Evolutionary conservation across 2,797 vertebrate genomes (phyloP), one percentile per base, ranked within the genome.

Genomic region (Selene dorsalis): DNA sequence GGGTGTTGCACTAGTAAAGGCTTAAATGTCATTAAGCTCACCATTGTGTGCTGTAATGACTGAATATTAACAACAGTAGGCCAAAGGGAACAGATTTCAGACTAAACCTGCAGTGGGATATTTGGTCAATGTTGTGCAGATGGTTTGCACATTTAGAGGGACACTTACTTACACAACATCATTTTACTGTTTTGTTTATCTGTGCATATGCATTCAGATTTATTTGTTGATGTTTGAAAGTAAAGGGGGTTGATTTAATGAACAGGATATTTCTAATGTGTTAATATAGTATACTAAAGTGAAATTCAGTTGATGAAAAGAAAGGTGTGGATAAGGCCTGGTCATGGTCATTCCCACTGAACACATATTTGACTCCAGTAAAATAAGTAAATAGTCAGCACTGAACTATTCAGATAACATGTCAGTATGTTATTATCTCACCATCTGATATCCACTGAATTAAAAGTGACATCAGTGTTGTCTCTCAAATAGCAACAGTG

Each of bases 1-100:
- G 81, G 87, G 88, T 86, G 84, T 85, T 89, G 86, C 47, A 67
- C 82, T 65, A 72, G 47, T 68, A 53, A 53, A 52, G 76, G 81
- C 74, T 91, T 88, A 86, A 77, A 85, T 79, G 73, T 84, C 68
- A 88, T 86, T 80, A 81, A 62, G 55, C 24, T 76, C 57, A 59
- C 45, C 10, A 77, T 85, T 90, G 82, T 84, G 14, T 11, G 24
- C 22, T 16, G 61, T 74, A 77, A 83, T 80, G 55, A 79, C 57
- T 59, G 62, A 73, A 52, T 68, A 61, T 59, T 53, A 59, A 67
- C 2, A 1, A 35, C 55, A 45, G 14, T 7, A 28, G 53, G 68
- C 32, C 38, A 68, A 80, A 52, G n/a, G 39, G 28, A 72, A 74
- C 16, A 52, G 65, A 74, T 69, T 79, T 75, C 32, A 62, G 56